Conservation (phyloP, 2,113 vertebrate species). For the Ceratotherium simum region DNA sequence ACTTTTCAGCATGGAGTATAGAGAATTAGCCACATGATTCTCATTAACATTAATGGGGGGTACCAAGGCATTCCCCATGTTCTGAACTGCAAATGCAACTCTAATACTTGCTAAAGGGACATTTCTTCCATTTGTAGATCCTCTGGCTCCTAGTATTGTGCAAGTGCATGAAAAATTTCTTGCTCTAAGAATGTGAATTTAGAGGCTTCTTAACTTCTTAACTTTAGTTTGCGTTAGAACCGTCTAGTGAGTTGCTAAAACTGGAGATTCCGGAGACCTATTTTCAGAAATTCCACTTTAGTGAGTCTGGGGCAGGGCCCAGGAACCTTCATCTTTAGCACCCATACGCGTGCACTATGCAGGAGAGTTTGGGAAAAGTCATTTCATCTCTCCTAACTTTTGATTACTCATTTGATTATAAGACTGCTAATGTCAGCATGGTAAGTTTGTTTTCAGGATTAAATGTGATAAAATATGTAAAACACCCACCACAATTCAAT, state of each 20-base stretch:
- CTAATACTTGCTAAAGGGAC: not conserved
- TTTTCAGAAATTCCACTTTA: constrained; percentile 40
- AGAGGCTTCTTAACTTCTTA: constrained; percentile 29
- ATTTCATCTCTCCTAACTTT: not conserved
- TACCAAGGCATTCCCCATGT: constrained; percentile 40
- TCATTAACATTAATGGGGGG: constrained; percentile 64
- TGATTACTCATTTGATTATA: not conserved
- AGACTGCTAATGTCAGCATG: not conserved
- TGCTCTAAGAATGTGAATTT: constrained; percentile 10
- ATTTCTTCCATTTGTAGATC: constrained; percentile 7
- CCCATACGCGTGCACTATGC: too few species aligned
- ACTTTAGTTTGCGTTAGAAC: constrained; percentile 10
- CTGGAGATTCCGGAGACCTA: not conserved
- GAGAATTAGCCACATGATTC: constrained; percentile 60
- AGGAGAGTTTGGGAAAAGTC: not conserved
- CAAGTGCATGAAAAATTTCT: constrained; percentile 58
- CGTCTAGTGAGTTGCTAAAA: constrained; percentile 16
- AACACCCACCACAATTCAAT: not conserved
- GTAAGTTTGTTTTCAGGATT: not conserved
- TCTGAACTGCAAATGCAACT: not conserved
- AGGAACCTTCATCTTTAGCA: not conserved
- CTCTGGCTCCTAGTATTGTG: not conserved
- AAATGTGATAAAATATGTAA: not conserved
- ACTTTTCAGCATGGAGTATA: constrained; percentile 58
- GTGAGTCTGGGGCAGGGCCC: not conserved